Percentiles rank a stretch among this genome's conserved stretches.
phyloP scores from a whole-genome alignment of 2,888 invertebrate genomes.

The Sceliomorpha sp. region DNA sequence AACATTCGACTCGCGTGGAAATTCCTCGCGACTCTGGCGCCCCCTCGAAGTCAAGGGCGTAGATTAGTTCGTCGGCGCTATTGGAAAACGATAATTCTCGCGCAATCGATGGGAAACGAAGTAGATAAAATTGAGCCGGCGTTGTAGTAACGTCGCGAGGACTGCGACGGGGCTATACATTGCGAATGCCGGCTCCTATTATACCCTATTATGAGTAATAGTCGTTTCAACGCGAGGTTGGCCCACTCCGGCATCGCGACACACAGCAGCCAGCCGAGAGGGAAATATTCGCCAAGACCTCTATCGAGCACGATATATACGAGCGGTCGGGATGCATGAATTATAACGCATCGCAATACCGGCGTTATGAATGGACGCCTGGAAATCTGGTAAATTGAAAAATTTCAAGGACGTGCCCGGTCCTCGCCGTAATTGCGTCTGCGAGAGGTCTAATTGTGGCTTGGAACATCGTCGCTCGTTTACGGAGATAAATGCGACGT shows the following conservation, averaged over 20 bases:
- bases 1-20: too few species aligned
- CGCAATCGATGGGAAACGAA: conserved; percentile 1
- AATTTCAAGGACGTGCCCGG: conserved; percentile 1
- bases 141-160: conserved; percentile 9
- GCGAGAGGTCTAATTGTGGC: too few species aligned
- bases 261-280: conserved; percentile 18
- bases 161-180: conserved; percentile 16
- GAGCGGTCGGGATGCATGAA: conserved; percentile 30
- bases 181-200: conserved; percentile 43
- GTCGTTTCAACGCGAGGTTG: conserved; percentile 35
- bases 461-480: too few species aligned
- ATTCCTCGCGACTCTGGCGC: neutral
- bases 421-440: too few species aligned
- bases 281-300: conserved; percentile 29
- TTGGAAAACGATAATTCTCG: conserved; percentile 9
- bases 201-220: conserved; percentile 50
- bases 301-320: conserved; percentile 28
- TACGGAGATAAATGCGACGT: too few species aligned
- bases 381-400: conserved; percentile 18
- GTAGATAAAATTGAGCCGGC: conserved; percentile 9
- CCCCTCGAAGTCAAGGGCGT: neutral
- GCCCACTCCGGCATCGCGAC: conserved; percentile 14
- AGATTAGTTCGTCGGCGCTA: conserved; percentile 1
- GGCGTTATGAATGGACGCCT: conserved; percentile 2
- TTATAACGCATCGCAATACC: conserved; percentile 32